Base-by-base conservation (phyloP, 2,888 invertebrate species). In the Amphipyra berbera region DNA sequence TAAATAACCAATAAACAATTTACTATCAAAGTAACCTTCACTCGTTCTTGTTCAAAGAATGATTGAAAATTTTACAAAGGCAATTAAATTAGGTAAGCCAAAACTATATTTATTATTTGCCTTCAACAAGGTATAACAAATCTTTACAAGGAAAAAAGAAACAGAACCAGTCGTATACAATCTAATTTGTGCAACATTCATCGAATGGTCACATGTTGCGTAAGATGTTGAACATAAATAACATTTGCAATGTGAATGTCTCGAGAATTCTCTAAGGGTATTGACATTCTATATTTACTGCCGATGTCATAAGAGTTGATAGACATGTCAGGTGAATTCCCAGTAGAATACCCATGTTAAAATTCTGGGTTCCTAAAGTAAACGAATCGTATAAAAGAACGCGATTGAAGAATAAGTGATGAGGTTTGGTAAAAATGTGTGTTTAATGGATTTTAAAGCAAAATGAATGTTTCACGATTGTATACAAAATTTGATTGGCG, bases 121-220 rank as follows among this genome's bases (percentile, higher is more conserved):
- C n/a, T n/a, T n/a, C n/a, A n/a, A n/a, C n/a, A n/a, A 21, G 21
- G 21, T 21, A 21, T 1, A 21, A 21, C 21, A 21, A 21, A 21
- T 21, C 21, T 21, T 21, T 21, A 13, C 9, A 41, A 21, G 14
- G 2, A 47, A 38, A 7, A 66, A 46, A 13, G 0, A 38, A 55
- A 59, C 33, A 53, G 7, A 59, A 2, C 6, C 2, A 6, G 9
- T 12, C 10, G 47, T 61, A 33, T 15, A 62, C 68, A 54, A 61
- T 71, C 68, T 71, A 68, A 68, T 73, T 52, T 68, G 55, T 47
- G 68, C 49, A 50, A 71, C 14, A 49, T 68, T 68, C 41, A 30
- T 30, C 14, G 45, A 66, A 58, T 6, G 60, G 52, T 13, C 42
- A 6, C 14, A 5, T 0, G 52, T 71, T 71, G 38, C 52, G 52